Evolutionary conservation across 30 jellyfish, hydroid and myxozoan species (phyloP).

Genomic region (Phacellophora camtschatica): DNA sequence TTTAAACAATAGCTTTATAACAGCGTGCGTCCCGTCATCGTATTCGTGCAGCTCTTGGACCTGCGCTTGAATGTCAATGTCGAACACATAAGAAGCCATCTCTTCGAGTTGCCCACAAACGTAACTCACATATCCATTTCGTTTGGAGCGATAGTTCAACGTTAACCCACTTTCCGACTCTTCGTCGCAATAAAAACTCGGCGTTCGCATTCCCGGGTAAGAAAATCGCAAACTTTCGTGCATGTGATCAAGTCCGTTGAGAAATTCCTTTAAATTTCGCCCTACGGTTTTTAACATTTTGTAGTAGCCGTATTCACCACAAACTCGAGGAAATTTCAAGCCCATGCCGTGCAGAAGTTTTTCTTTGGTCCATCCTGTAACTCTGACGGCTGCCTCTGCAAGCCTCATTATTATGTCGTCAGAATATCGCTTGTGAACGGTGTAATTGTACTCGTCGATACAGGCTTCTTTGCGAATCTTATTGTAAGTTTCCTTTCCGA

Average conservation of each 20-base stretch:
- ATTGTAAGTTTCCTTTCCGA: constrained; percentile 26
- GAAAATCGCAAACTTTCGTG: constrained; percentile 58
- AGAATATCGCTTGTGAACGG: constrained; percentile 37
- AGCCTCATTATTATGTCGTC: constrained; percentile 17
- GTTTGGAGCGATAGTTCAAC: constrained; percentile 60
- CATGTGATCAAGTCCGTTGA: constrained; percentile 64
- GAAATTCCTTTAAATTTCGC: constrained; percentile 52
- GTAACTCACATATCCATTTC: constrained; percentile 37
- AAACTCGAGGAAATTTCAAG: constrained; percentile 21
- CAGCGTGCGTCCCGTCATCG: constrained; percentile 38
- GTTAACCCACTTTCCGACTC: constrained; percentile 49
- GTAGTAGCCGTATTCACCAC: constrained; percentile 60
- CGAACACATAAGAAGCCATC: constrained; percentile 25
- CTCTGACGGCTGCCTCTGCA: constrained; percentile 30
- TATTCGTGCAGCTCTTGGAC: constrained; percentile 5
- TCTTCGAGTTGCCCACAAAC: constrained; percentile 63
- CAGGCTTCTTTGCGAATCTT: constrained; percentile 41
- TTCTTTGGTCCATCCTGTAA: constrained; percentile 37
- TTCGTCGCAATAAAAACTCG: constrained; percentile 52
- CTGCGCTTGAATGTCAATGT: constrained; percentile 14
- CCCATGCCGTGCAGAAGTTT: constrained; percentile 59
- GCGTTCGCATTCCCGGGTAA: constrained; percentile 67
- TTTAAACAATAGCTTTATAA: constrained; percentile 5
- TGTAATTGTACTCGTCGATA: constrained; percentile 16
- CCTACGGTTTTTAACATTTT: constrained; percentile 62